These are phyloP conservation scores for Gymnosoma rotundatum DNA, from an alignment of 2,888 invertebrate genomes.

Conservation along the genomic window DNA sequence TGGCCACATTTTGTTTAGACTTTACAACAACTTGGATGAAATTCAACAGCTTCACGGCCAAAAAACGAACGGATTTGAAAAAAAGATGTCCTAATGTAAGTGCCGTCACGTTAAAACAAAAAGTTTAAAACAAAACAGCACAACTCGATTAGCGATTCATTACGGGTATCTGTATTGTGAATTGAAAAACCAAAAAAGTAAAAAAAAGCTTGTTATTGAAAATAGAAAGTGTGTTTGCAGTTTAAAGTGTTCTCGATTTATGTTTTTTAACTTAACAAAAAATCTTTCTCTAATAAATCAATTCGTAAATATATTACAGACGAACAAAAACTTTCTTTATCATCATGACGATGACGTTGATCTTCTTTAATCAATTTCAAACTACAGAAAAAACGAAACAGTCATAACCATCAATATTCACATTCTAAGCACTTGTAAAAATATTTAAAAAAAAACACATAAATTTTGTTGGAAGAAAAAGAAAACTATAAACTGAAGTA, in stretches of 20 bases:
- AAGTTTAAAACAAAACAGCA: neutral
- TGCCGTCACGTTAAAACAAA: conserved; percentile 23
- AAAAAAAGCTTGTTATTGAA: conserved; percentile 29
- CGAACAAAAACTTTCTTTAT: conserved; percentile 62
- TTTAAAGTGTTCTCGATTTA: conserved; percentile 62
- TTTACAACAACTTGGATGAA: conserved; percentile 74
- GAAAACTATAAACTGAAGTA: neutral
- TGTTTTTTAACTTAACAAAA: conserved; percentile 25
- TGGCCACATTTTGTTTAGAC: conserved; percentile 61
- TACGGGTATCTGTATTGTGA: conserved; percentile 42
- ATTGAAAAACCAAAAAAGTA: neutral
- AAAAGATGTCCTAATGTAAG: conserved; percentile 77
- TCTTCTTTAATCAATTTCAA: conserved; percentile 26
- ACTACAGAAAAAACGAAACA: conserved; percentile 40
- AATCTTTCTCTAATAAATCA: conserved; percentile 69
- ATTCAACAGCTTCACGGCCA: conserved; percentile 75
- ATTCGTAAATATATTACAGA: conserved; percentile 61
- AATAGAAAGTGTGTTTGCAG: conserved; percentile 65
- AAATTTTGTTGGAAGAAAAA: conserved; percentile 36
- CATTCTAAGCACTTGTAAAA: conserved; percentile 60
- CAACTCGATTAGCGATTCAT: conserved; percentile 44
- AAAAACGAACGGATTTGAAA: conserved; percentile 76
- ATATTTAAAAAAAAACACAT: conserved; percentile 44
- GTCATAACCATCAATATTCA: conserved; percentile 60
- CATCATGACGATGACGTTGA: conserved; percentile 36